A percentile compares a stretch with the other conserved stretches of the same genome.
Conservation (phyloP, 2,888 invertebrate genomes). For the Xanthorhoe spadicearia region DNA sequence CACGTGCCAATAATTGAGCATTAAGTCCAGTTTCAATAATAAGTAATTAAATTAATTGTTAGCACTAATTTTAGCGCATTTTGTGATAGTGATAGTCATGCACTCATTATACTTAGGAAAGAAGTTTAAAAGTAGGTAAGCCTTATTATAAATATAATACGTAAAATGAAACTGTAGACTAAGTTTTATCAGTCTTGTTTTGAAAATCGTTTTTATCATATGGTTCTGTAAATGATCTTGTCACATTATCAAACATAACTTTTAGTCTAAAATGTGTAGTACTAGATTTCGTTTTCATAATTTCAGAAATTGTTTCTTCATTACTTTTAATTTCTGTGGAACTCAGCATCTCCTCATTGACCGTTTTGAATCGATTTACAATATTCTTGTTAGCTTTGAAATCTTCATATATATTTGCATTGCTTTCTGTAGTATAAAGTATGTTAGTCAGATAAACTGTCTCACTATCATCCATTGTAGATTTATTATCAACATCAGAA, state of each 20-base stretch:
- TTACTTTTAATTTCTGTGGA: not conserved
- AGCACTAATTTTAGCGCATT: conserved; percentile 14
- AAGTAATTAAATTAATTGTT: conserved; percentile 8
- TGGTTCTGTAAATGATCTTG: conserved; percentile 17
- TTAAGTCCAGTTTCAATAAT: conserved; percentile 21
- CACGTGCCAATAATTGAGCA: conserved; percentile 41
- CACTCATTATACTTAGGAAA: too few species aligned
- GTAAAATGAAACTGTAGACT: not conserved
- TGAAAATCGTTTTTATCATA: not conserved
- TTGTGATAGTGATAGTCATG: not conserved
- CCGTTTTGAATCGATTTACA: not conserved
- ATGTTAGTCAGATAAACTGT: not conserved
- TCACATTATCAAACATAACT: conserved; percentile 26
- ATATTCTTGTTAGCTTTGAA: not conserved
- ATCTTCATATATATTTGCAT: not conserved
- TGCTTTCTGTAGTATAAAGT: not conserved
- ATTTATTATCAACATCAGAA: not conserved
- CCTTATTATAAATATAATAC: too few species aligned
- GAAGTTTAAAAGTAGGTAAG: too few species aligned
- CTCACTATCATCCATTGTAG: not conserved
- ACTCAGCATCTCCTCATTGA: not conserved
- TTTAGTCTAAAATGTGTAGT: conserved; percentile 13
- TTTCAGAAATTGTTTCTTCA: too few species aligned
- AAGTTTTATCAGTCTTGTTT: conserved; percentile 10
- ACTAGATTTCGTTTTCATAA: not conserved